These are phyloP conservation scores for Sciurus carolinensis DNA, from an alignment of 2,797 vertebrate genomes.

Conservation along the genomic window DNA sequence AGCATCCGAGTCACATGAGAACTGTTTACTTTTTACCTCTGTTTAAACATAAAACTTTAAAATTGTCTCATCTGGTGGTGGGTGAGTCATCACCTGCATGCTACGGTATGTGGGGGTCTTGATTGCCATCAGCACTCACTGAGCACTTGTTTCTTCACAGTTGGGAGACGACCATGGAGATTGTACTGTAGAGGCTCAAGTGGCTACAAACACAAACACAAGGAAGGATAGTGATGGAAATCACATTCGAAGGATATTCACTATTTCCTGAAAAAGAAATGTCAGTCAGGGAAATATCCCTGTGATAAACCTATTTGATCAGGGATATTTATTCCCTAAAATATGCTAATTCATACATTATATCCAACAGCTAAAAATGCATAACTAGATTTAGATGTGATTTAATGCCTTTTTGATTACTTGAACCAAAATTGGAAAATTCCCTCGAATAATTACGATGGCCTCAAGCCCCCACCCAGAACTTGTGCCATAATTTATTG, in stretches of 20 bases:
- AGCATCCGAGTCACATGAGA: constrained; percentile 56
- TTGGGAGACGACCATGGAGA: not conserved
- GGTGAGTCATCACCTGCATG: accelerated
- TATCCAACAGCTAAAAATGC: not conserved
- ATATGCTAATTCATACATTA: not conserved
- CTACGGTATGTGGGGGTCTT: not conserved
- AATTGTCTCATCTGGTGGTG: not conserved
- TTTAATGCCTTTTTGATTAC: not conserved
- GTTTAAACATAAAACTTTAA: constrained; percentile 59
- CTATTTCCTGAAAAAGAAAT: not conserved
- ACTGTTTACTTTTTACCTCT: constrained; percentile 25
- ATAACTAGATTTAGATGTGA: not conserved
- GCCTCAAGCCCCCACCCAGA: not conserved
- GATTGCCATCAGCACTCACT: not conserved
- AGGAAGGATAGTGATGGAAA: not conserved
- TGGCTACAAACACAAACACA: not conserved
- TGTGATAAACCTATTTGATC: too few species aligned
- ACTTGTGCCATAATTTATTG: not conserved
- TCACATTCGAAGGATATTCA: not conserved
- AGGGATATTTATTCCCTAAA: not conserved
- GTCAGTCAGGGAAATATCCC: too few species aligned
- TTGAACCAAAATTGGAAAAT: not conserved
- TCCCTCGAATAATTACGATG: not conserved
- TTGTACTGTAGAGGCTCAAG: not conserved
- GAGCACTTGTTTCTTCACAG: not conserved